Base-by-base conservation (phyloP, 1,140 invertebrate species). In the Trichogramma pretiosum region DNA sequence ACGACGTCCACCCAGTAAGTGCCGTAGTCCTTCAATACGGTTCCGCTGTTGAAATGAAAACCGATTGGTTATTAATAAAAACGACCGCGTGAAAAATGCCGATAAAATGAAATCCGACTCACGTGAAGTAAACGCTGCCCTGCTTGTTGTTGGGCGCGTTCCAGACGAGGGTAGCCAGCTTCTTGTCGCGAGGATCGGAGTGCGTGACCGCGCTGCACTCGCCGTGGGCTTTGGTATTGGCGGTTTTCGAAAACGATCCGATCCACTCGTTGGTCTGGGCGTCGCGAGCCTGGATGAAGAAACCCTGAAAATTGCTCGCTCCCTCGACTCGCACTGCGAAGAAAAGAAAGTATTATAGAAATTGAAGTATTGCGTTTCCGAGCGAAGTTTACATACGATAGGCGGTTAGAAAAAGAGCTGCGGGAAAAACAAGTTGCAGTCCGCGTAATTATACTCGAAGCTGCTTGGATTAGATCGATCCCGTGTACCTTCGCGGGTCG, bases 171-270 rank as follows among this genome's bases (percentile, higher is more conserved):
- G 77, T 82, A 2, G 84, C 84, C 26, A 79, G 74, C 23, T 79
- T 68, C 61, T 89, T 89, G 51, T 83, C 78, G 33, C 76, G 73
- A n/a, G 83, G 83, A 64, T 88, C 84, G 4, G 79, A 79, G 59
- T 89, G 85, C 10, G 85, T 87, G 47, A 87, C 77, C 17, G 84
- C 77, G n/a, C 83, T 77, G 62, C 86, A 88, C 63, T 87, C 84
- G 1, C 81, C 75, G 55, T 85, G 80, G 3, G 78, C 72, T 47
- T 83, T 86, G 0, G 83, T 83, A 56, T 87, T 86, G 1, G 78
- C 74, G 1, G 81, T 81, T 50, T 79, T 70, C 24, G 78, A 70
- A 78, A 82, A 88, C 10, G 75, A 71, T 9, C 86, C 85, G 26
- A 87, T 73, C 82, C 84, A 86, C 50, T 79, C 69, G 52, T 85